Evolutionary conservation across 1,140 invertebrate genomes (phyloP).

Genomic region (Condylostylus longicornis): DNA sequence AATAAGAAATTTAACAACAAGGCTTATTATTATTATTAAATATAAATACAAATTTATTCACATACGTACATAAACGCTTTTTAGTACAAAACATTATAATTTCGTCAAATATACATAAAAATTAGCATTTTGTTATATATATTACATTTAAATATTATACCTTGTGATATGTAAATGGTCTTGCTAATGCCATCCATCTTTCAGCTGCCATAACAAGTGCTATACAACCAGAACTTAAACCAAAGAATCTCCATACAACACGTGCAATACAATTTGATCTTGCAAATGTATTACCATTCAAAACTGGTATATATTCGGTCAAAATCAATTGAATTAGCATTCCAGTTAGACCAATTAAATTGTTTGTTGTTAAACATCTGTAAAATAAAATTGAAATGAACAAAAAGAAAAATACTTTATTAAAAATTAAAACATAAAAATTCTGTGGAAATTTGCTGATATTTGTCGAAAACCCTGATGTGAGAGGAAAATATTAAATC

Average conservation of each 20-base stretch:
- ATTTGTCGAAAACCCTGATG: too few species aligned
- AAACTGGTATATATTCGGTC: slow-evolving; percentile 27
- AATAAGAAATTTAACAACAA: too few species aligned
- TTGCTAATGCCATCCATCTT: slow-evolving; percentile 66
- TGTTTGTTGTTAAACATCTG: slow-evolving; percentile 58
- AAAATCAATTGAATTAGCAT: slow-evolving; percentile 41
- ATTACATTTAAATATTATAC: slow-evolving; percentile 33
- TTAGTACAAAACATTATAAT: too few species aligned
- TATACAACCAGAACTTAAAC: slow-evolving; percentile 71
- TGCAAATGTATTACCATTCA: slow-evolving; percentile 20
- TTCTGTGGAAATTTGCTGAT: too few species aligned
- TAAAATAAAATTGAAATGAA: too few species aligned
- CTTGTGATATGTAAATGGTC: slow-evolving; percentile 79
- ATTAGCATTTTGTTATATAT: too few species aligned
- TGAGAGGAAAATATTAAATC: too few species aligned
- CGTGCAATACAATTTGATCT: slow-evolving; percentile 47
- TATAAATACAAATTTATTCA: background rate
- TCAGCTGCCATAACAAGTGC: slow-evolving; percentile 76
- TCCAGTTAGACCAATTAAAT: slow-evolving; percentile 57
- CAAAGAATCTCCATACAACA: slow-evolving; percentile 63
- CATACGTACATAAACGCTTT: too few species aligned
- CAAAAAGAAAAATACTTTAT: too few species aligned
- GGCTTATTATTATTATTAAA: too few species aligned
- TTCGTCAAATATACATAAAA: too few species aligned
- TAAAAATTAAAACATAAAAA: too few species aligned